Base-by-base conservation (phyloP, 2,888 invertebrate species). In the Colletes collaris region DNA sequence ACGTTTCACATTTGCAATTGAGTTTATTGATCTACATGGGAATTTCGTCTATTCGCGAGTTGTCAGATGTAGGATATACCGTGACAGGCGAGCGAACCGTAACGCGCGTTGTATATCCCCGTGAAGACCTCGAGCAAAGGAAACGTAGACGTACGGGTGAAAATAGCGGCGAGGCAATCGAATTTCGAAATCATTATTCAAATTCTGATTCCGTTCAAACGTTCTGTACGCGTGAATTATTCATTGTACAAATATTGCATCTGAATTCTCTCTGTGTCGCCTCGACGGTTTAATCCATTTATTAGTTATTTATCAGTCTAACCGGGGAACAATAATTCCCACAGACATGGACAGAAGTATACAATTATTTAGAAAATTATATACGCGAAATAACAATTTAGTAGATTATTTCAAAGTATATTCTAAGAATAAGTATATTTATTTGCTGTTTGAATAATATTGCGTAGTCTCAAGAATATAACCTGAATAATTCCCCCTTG, bases 21-120 rank as follows among this genome's bases (percentile, higher is more conserved):
- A 40, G 49, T 73, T 68, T 68, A 73, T 46, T 8, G 59, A 44
- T 16, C 16, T 11, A 7, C 13, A 19, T 6, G 35, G 50, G 8
- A 13, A n/a, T 13, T 58, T 37, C 3, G 37, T 58, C 55, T 19
- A 27, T 44, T 13, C 11, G 13, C 6, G 52, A 35, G 53, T 44
- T 44, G 27, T 13, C 49, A 40, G 46, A 46, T 7, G 55, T n/a
- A 46, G 60, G 7, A 56, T 50, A 56, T n/a, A 69, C 46, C 11
- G 27, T 19, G 67, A 59, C 8, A 16, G 16, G 13, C 1, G 46
- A 62, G 52, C 60, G 46, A 37, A 69, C 4, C 11, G 40, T 13
- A 10, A 52, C 27, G 53, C 46, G 5, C 2, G 44, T 27, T 13
- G 35, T n/a, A 63, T 44, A 7, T 53, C 11, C 55, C n/a, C 19